Evolutionary conservation across 1,140 invertebrate genomes (phyloP), one percentile per base, ranked within the genome.

Genomic region (Drosophila dunni): DNA sequence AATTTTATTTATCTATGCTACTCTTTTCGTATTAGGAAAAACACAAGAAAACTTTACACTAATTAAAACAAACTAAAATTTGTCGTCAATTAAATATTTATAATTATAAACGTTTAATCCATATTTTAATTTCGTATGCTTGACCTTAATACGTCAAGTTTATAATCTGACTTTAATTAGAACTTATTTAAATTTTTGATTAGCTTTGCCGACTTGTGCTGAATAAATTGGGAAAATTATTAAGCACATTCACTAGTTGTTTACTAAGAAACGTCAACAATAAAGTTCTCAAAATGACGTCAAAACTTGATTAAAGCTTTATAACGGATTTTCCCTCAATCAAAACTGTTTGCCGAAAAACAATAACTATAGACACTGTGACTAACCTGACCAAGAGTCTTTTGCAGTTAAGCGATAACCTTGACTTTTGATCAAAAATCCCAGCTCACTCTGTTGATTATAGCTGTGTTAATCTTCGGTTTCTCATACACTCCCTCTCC

Each of bases 371-470:
- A 60, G 36, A 44, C 13, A 57, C 29, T 40, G 8, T 45, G 50
- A 62, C 71, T 15, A 54, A 69, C 65, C 72, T 75, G 62, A 1
- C 9, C 34, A 34, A 10, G 29, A 20, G n/a, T 54, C 34, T 36
- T 54, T 24, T 48, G 64, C 15, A 34, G 36, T 63, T 44, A 38
- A 15, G 17, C 6, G 53, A 70, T 75, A 75, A 70, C 72, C 72
- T 75, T 75, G 72, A 70, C 66, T 70, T 58, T 62, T 64, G 72
- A 17, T 51, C 58, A 58, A 58, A 58, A 46, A 54, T 54, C 46
- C 69, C 34, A 48, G n/a, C 38, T 17, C 50, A 51, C 10, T 45
- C 29, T 8, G 24, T 36, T 66, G 72, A 75, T 75, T 75, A 75
- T 46, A 58, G 53, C 53, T 70, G 46, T 51, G 36, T 57, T 44